phyloP scores from a whole-genome alignment of 2,113 vertebrate species.

The Dendrocopos noguchii region DNA sequence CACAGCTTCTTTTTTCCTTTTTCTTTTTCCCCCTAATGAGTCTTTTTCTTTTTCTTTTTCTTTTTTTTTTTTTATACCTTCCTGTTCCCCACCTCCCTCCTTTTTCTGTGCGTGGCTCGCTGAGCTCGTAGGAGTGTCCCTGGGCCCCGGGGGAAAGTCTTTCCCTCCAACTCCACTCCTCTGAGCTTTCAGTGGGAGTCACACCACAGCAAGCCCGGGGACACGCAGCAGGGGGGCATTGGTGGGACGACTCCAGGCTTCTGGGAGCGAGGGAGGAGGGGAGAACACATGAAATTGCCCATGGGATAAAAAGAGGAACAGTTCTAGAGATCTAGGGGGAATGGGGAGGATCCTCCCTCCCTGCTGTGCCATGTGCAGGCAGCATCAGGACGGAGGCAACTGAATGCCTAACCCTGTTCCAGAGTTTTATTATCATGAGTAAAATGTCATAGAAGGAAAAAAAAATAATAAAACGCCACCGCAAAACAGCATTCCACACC shows the following conservation, averaged over 20 bases:
- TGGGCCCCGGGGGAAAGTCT: background rate
- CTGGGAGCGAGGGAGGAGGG: background rate
- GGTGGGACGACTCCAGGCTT: background rate
- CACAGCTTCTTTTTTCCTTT: background rate
- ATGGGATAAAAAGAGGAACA: background rate
- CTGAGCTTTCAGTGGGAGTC: background rate
- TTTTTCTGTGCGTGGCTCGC: background rate
- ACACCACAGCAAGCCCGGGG: background rate
- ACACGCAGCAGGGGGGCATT: background rate
- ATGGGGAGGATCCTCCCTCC: background rate
- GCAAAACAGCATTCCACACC: background rate
- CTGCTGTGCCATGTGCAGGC: conserved; percentile 1
- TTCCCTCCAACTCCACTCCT: background rate
- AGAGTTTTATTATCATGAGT: background rate
- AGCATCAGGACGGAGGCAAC: background rate
- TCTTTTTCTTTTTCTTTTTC: too few species aligned
- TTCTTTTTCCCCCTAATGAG: background rate
- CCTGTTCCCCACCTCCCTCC: background rate
- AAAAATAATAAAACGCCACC: too few species aligned
- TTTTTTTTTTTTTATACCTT: background rate
- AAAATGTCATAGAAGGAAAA: background rate
- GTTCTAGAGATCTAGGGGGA: background rate
- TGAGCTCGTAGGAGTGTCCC: background rate
- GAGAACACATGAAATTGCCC: background rate
- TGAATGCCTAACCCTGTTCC: background rate